Conservation (phyloP, 2,888 invertebrate genomes). For the Emmelina monodactyla region DNA sequence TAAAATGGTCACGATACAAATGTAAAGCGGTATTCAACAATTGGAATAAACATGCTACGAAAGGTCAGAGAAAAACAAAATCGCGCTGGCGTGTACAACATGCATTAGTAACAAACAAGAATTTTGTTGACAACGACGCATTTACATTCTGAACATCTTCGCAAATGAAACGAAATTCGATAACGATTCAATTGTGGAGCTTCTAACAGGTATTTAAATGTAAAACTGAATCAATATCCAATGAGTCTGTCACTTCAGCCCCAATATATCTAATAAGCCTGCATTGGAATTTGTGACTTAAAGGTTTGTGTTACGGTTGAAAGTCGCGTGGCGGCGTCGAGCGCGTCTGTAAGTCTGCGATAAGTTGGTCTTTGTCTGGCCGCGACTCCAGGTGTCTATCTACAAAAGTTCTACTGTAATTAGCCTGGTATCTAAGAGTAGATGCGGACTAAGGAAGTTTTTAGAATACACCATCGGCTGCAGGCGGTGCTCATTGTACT, state of each 20-base stretch:
- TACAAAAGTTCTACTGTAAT: slow-evolving; percentile 62
- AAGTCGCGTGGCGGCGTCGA: slow-evolving; percentile 24
- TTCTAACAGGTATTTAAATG: no score
- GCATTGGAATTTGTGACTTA: not conserved
- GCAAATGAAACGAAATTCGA: no score
- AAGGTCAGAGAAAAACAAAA: no score
- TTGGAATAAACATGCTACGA: not conserved
- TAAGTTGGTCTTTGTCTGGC: slow-evolving; percentile 61
- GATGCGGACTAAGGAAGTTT: slow-evolving; percentile 58
- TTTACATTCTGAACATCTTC: no score
- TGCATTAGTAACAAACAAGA: no score
- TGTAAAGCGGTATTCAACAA: not conserved
- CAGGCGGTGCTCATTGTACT: slow-evolving; percentile 57
- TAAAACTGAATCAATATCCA: slow-evolving; percentile 32
- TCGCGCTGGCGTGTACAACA: no score
- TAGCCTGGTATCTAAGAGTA: slow-evolving; percentile 57
- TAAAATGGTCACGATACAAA: slow-evolving; percentile 1
- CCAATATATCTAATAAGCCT: slow-evolving; percentile 23
- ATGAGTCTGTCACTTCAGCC: slow-evolving; percentile 35
- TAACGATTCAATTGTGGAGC: no score
- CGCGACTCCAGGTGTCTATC: slow-evolving; percentile 62
- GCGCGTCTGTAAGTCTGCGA: slow-evolving; percentile 52
- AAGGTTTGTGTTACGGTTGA: slow-evolving; percentile 26
- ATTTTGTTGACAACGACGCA: no score
- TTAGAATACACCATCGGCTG: slow-evolving; percentile 56